A percentile compares a stretch with the other conserved stretches of the same genome.
These are phyloP conservation scores for Microtus pennsylvanicus DNA, from an alignment of 2,113 vertebrate genomes.

Conservation along the genomic window DNA sequence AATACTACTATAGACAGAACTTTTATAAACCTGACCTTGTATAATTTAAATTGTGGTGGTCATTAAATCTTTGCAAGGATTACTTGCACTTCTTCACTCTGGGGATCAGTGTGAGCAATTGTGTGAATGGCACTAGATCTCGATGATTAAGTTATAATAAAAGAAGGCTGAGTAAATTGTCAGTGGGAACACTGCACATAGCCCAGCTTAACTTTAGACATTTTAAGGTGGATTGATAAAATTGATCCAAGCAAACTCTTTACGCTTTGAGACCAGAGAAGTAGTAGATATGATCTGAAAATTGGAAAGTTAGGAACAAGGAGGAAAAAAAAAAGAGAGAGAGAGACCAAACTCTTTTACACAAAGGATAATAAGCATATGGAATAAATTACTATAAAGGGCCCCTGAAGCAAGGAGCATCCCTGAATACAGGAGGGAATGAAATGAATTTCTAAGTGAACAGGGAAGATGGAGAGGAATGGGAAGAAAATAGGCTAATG, in stretches of 20 bases:
- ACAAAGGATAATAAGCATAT: constrained; percentile 84
- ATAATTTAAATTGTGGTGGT: constrained; percentile 79
- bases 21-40: constrained; percentile 49
- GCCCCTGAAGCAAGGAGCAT: constrained; percentile 86
- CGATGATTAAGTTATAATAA: constrained; percentile 80
- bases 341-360: constrained; percentile 83
- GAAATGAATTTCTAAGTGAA: constrained; percentile 87
- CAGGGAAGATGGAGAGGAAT: constrained; percentile 76
- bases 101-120: constrained; percentile 81
- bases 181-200: constrained; percentile 83
- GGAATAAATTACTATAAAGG: constrained; percentile 88
- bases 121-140: constrained; percentile 83
- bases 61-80: constrained; percentile 81
- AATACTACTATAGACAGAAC: constrained; percentile 77
- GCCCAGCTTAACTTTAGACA: constrained; percentile 84
- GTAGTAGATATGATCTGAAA: constrained; percentile 85
- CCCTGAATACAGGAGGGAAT: constrained; percentile 85
- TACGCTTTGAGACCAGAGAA: constrained; percentile 84
- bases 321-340: constrained; percentile 71
- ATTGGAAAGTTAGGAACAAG: constrained; percentile 84
- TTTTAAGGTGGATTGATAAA: constrained; percentile 83
- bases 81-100: constrained; percentile 82
- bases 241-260: constrained; percentile 85
- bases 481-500: constrained; percentile 76
- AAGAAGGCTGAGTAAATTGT: constrained; percentile 84